Evolutionary conservation across 1,140 invertebrate species (phyloP), one percentile per base, ranked within the genome.

Genomic region (silkworm (Bombyx mori)): DNA sequence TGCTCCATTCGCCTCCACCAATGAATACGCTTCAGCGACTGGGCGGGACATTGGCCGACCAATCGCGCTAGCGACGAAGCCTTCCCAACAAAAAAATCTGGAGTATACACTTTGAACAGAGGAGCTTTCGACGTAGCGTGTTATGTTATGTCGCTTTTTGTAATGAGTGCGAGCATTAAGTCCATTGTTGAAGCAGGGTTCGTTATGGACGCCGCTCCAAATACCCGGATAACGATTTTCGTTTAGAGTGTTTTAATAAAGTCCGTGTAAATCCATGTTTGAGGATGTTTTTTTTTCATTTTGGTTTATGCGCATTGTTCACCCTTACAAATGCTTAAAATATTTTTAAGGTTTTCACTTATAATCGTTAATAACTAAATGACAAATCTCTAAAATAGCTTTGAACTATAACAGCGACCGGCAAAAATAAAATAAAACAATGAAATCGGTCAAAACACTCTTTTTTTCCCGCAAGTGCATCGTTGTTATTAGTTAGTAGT

Each of bases 161-260:
- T 85, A 85, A 87, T 85, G 81, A 87, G 84, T 82, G 75, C 75
- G 82, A 75, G 76, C 82, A 81, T 80, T 86, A 86, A 86, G 83
- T 78, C 84, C 75, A 85, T 87, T 87, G 84, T 87, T 82, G 82
- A 85, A 61, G 75, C 75, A 72, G 69, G 74, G 75, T 81, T 79
- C 83, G 81, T 83, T 82, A 83, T 82, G 82, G 80, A 79, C 75
- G 81, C 77, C 76, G 82, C 76, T 80, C 73, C 68, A 79, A 84
- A 83, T 79, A 76, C 70, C 71, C 73, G 78, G 80, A 84, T 85
- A 87, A 87, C 81, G 80, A 85, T 85, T 85, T 82, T 84, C 79
- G 82, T 77, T 82, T 84, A 82, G 75, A 82, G 79, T 83, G 77
- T 77, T 83, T 84, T 85, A 85, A 79, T 87, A 51, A 87, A 87